Evolutionary conservation across 2,888 invertebrate species (phyloP), one percentile per base, ranked within the genome.

Genomic region (Bembecia ichneumoniformis): DNA sequence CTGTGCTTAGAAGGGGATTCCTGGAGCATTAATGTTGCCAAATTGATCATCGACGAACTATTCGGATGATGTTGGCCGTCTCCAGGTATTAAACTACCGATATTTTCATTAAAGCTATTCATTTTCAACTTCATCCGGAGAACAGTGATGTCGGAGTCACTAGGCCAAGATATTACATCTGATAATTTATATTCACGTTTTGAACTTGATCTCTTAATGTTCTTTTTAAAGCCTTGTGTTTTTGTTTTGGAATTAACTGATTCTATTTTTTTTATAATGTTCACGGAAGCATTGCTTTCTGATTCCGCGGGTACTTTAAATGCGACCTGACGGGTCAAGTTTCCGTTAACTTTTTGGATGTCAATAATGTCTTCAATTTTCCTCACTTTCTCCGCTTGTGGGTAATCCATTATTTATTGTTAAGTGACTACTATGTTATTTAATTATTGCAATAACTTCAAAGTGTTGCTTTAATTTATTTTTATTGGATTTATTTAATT

Each of bases 131-230:
- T 87, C 69, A 90, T 87, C 59, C 89, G 69, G 7, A 90, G 75
- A 3, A 90, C 86, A 0, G 90, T 90, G 49, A 90, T 84, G 63
- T 90, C 90, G 0, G 90, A 90, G 66, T 90, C 90, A 47, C 90
- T 90, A 1, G 88, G 87, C 80, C 89, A 89, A 11, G 89, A 81
- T 48, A 78, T 57, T 5, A 73, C 71, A 49, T 86, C 83, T 1
- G 74, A 64, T 5, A 71, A 47, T 40, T 28, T 28, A 54, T 65
- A 71, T 52, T 69, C 75, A 15, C 60, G 64, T 55, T 72, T 75
- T 1, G 58, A 57, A 13, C 67, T 64, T 15, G 59, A 49, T 54
- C 74, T 78, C 52, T 75, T 80, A 35, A 63, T 67, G 44, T 74
- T 79, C 51, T 76, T 77, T 47, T 56, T 64, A 15, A 56, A 55